A percentile compares a stretch with the other conserved stretches of the same genome.
These are phyloP conservation scores for Rapana venosa DNA, from an alignment of 2,888 invertebrate genomes.

Conservation along the genomic window DNA sequence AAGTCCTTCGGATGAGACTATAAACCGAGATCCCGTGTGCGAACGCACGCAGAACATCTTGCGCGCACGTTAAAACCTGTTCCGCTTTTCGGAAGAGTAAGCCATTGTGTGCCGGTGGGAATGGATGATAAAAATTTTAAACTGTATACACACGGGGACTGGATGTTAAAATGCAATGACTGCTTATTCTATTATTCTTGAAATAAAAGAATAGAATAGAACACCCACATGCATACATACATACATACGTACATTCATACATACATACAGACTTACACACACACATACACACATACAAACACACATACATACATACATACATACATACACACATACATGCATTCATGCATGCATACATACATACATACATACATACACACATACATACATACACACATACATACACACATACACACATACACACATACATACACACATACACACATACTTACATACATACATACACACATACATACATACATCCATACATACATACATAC, in stretches of 20 bases:
- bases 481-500: neutral
- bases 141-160: too few species aligned
- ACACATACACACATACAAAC: neutral
- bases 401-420: neutral
- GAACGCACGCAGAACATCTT: too few species aligned
- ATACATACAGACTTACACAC: neutral
- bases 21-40: too few species aligned
- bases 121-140: too few species aligned
- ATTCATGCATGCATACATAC: neutral
- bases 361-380: neutral
- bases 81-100: neutral
- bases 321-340: neutral
- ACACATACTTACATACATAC: neutral
- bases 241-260: neutral
- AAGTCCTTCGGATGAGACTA: too few species aligned
- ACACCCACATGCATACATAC: neutral
- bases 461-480: neutral
- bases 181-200: too few species aligned
- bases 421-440: neutral
- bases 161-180: too few species aligned
- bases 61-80: neutral
- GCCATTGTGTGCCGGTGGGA: too few species aligned
- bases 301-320: neutral
- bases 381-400: neutral
- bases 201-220: too few species aligned